Conservation (phyloP, 2,888 invertebrate genomes). For the Vannuccia rotundouncinata region DNA sequence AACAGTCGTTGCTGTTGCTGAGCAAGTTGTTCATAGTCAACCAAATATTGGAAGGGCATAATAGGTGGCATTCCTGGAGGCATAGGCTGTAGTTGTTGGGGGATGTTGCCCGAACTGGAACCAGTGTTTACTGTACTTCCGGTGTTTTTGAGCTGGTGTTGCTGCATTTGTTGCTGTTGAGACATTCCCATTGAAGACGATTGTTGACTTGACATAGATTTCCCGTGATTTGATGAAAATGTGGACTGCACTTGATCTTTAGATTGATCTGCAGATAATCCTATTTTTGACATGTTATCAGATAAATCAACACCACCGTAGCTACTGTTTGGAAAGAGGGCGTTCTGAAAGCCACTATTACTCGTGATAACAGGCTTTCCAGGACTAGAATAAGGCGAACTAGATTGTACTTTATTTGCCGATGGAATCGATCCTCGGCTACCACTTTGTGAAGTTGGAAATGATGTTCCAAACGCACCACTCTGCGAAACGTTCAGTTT, state of each 20-base stretch:
- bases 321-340: not conserved
- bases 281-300: constrained; percentile 1
- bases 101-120: not conserved
- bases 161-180: not conserved
- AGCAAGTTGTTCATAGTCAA: not conserved
- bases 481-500: not conserved
- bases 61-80: not conserved
- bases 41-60: not conserved
- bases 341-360: not conserved
- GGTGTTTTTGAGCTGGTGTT: not conserved
- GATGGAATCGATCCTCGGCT: not conserved
- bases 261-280: not conserved
- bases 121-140: constrained; percentile 9
- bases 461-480: not conserved
- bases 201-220: not conserved
- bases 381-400: constrained; percentile 19
- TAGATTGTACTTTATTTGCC: not conserved
- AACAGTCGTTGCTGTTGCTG: not conserved
- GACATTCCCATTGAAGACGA: not conserved
- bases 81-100: not conserved
- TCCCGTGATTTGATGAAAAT: not conserved
- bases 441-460: not conserved
- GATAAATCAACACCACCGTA: not conserved
- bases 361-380: not conserved
- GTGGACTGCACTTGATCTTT: not conserved